Percentiles rank a stretch among this genome's conserved stretches.
Evolutionary conservation across 2,888 invertebrate species (phyloP).

Genomic region (Folsomia manolachei): DNA sequence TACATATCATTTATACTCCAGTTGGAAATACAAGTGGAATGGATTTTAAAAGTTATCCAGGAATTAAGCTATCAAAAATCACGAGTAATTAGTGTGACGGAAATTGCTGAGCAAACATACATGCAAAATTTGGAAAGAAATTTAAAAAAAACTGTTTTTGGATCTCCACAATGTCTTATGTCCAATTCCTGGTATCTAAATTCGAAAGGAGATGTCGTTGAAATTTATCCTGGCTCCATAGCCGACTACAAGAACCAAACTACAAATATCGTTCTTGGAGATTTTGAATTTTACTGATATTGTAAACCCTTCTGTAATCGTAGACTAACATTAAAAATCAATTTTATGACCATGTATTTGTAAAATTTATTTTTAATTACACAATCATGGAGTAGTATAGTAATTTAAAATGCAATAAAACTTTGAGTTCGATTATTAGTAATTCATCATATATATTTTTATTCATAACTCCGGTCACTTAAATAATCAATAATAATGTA

Average conservation of each 20-base stretch:
- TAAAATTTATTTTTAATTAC: too few relatives aligned
- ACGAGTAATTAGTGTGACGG: conserved; percentile 11
- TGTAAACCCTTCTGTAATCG: too few relatives aligned
- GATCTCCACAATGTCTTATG: not conserved
- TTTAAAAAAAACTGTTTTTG: conserved; percentile 18
- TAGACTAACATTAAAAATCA: too few relatives aligned
- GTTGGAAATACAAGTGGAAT: conserved; percentile 32
- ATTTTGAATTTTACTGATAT: not conserved
- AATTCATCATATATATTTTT: too few relatives aligned
- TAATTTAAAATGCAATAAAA: too few relatives aligned
- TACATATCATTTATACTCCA: conserved; percentile 10
- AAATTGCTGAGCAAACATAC: conserved; percentile 23
- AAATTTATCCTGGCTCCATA: conserved; percentile 5
- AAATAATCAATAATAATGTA: too few relatives aligned
- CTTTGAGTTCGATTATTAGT: too few relatives aligned
- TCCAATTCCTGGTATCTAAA: conserved; percentile 31
- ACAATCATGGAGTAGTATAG: too few relatives aligned
- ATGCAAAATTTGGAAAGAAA: conserved; percentile 22
- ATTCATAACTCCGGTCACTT: too few relatives aligned
- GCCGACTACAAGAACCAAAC: not conserved
- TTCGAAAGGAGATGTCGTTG: conserved; percentile 2
- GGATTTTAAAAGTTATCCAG: conserved; percentile 26
- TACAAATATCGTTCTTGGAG: not conserved
- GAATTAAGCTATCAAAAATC: conserved; percentile 11
- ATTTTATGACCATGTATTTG: too few relatives aligned